These are phyloP conservation scores for Augochlora pura DNA, from an alignment of 1,140 invertebrate species.

Conservation along the genomic window DNA sequence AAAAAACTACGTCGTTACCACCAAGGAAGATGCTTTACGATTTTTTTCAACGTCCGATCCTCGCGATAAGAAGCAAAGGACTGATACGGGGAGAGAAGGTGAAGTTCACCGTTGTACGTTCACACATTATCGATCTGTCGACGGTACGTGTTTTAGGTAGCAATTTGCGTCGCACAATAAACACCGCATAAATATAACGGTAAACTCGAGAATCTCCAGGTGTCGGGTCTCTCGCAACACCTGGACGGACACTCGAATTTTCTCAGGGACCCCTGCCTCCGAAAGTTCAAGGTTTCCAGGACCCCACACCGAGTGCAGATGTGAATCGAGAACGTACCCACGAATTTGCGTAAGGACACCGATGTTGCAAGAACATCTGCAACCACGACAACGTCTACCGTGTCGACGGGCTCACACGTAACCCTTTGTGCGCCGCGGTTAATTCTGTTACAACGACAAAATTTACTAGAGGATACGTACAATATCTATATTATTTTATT, in stretches of 20 bases:
- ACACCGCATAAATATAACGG: constrained; percentile 43
- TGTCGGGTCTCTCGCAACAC: constrained; percentile 38
- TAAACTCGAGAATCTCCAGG: constrained; percentile 45
- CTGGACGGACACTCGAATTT: constrained; percentile 58
- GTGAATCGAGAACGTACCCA: constrained; percentile 29
- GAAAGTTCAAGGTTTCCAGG: constrained; percentile 34
- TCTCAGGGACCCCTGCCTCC: constrained; percentile 41
- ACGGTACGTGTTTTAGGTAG: constrained; percentile 13
- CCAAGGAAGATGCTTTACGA: too few relatives aligned
- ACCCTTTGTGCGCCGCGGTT: too few relatives aligned
- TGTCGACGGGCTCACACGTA: too few relatives aligned
- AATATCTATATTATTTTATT: too few relatives aligned
- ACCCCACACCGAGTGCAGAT: constrained; percentile 49
- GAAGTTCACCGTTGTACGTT: background rate
- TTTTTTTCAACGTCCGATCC: too few relatives aligned
- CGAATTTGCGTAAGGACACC: constrained; percentile 12
- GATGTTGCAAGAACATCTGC: constrained; percentile 41
- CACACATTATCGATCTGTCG: constrained; percentile 7
- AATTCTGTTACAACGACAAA: too few relatives aligned
- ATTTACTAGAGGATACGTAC: too few relatives aligned
- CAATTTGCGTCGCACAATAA: constrained; percentile 28
- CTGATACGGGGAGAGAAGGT: too few relatives aligned
- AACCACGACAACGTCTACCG: background rate
- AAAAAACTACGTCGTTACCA: too few relatives aligned
- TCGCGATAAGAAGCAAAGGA: background rate